Evolutionary conservation across 2,797 vertebrate species (phyloP), one percentile per base, ranked within the genome.

Genomic region (Mus minutoides): DNA sequence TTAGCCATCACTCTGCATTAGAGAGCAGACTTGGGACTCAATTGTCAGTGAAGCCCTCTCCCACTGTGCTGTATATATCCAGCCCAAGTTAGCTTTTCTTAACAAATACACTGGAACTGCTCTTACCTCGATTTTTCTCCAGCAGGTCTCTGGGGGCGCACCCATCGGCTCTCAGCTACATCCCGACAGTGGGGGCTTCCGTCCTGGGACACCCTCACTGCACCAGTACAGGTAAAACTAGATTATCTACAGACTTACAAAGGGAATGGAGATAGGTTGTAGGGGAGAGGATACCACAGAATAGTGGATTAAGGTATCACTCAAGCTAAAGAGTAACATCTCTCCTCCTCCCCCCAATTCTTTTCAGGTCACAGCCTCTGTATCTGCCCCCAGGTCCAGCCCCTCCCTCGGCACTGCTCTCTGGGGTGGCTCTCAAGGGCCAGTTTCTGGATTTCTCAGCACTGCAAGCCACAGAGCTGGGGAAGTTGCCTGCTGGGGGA

Each of bases 361-460:
- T 37, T 84, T 37, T 7, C 75, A 88, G 98, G 92, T 98, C 98
- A 80, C 98, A 98, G 95, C 98, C 97, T 91, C 84, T 98, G 54
- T 98, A 98, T 88, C 97, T 98, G 1, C 98, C 98, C 73, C 94
- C 98, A 0, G 98, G 98, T 88, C 98, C 97, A 19, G 98, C 97
- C 0, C 97, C 98, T 40, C 94, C 98, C 40, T 98, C 98, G 0
- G 97, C 98, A 40, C 94, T 98, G 71, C 98, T 98, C 62, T 98
- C 98, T 0, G 98, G 98, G 21, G 93, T 98, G 31, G 97, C 98
- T 56, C 96, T 98, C 82, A 98, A 98, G 97, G 98, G 98, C 86
- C 98, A 98, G 90, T 98, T 98, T 69, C 80, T 98, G 96, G 98
- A 98, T 91, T 98, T 98, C 87, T 98, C 98, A 3, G 94, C 98